phyloP scores from a whole-genome alignment of 2,113 vertebrate species.

The Melospiza melodia region DNA sequence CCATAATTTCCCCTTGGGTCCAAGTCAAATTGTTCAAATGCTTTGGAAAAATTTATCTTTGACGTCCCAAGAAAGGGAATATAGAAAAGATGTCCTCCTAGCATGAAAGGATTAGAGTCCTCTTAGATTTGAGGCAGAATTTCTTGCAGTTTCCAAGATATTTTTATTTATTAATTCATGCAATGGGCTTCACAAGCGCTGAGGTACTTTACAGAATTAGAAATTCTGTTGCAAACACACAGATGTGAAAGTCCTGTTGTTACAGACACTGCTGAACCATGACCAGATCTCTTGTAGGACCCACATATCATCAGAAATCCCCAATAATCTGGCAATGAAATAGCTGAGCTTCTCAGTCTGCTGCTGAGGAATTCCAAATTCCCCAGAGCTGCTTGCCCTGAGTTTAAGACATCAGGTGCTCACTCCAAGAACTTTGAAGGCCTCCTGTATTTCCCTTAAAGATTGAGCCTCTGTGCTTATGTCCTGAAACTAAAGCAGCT shows the following conservation, averaged over 20 bases:
- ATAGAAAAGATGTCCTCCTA: not conserved
- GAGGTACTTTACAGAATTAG: not conserved
- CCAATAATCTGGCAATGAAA: not conserved
- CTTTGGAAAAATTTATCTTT: constrained; percentile 63
- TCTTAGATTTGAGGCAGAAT: not conserved
- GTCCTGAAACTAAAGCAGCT: not conserved
- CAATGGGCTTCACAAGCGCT: not conserved
- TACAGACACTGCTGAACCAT: not conserved
- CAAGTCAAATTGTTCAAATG: constrained; percentile 62
- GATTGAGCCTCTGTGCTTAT: not conserved
- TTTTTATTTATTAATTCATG: constrained; percentile 34
- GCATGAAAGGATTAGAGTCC: not conserved
- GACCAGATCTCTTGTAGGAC: not conserved
- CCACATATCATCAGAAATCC: not conserved
- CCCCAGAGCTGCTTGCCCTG: not conserved
- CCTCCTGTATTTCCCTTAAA: not conserved
- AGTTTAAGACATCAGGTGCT: not conserved
- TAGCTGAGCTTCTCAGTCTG: not conserved
- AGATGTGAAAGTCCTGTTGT: not conserved
- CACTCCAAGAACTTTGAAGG: not conserved
- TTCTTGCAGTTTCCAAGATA: constrained; percentile 6
- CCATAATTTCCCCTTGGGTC: constrained; percentile 55
- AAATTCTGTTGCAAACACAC: not conserved
- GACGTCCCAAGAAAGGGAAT: constrained; percentile 45
- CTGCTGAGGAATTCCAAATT: not conserved